phyloP scores from a whole-genome alignment of 2,113 vertebrate genomes.

The Xenopus borealis region DNA sequence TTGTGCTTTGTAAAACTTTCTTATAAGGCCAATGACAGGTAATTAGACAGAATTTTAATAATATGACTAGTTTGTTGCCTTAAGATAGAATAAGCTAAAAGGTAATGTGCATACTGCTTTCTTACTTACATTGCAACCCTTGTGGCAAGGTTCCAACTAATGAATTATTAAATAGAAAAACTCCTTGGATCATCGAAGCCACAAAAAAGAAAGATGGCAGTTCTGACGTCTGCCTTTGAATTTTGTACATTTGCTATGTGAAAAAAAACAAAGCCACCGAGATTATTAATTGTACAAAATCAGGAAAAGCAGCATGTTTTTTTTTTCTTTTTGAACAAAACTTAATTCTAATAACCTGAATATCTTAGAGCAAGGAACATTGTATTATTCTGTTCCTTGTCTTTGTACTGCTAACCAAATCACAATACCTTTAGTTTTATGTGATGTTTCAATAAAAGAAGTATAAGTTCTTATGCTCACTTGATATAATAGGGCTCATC shows the following conservation, averaged over 20 bases:
- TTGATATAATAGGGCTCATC: no score
- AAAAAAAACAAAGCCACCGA: conserved; percentile 45
- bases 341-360: conserved; percentile 23
- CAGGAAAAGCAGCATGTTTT: conserved; percentile 30
- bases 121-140: conserved; percentile 33
- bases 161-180: conserved; percentile 36
- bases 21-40: conserved; percentile 29
- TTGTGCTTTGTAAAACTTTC: neutral
- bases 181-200: conserved; percentile 19
- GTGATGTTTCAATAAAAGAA: no score
- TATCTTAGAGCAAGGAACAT: neutral
- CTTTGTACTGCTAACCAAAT: no score
- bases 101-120: conserved; percentile 11
- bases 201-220: conserved; percentile 31
- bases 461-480: no score
- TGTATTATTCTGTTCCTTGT: no score
- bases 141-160: conserved; percentile 35
- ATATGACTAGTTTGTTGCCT: conserved; percentile 32
- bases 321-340: conserved; percentile 33
- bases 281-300: conserved; percentile 41
- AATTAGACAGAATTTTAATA: conserved; percentile 28
- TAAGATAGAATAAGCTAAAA: conserved; percentile 39
- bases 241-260: conserved; percentile 20
- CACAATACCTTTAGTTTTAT: no score
- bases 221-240: conserved; percentile 31